phyloP scores from a whole-genome alignment of 2,113 vertebrate genomes.

The Fregata magnificens region DNA sequence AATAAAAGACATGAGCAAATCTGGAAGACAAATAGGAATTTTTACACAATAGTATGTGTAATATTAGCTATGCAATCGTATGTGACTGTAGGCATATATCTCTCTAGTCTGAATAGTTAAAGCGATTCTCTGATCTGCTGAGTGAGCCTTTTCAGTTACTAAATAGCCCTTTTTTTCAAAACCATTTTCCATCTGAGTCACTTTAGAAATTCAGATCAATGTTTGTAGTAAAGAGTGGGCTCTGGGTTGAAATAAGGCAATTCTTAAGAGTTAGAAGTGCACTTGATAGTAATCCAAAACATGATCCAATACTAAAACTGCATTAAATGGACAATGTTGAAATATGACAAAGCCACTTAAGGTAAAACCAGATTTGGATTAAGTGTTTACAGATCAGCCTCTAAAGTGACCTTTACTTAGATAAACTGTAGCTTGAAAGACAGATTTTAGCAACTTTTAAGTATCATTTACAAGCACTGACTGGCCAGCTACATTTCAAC shows the following conservation, averaged over 20 bases:
- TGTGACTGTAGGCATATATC: background rate
- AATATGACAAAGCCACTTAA: background rate
- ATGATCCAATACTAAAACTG: background rate
- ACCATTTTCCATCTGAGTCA: background rate
- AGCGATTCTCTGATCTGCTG: background rate
- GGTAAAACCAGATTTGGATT: background rate
- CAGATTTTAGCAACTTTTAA: background rate
- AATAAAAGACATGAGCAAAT: background rate
- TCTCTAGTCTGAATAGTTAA: background rate
- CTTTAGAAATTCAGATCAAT: conserved; percentile 5
- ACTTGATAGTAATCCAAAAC: background rate
- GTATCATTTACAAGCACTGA: background rate
- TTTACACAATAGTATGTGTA: background rate
- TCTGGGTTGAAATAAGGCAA: background rate
- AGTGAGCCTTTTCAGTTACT: background rate
- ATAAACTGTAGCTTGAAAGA: background rate
- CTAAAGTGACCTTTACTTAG: background rate
- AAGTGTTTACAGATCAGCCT: background rate
- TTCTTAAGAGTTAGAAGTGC: background rate
- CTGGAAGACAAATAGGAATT: background rate
- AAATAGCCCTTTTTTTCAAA: background rate
- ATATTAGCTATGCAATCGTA: background rate
- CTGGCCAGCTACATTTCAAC: background rate
- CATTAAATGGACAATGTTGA: background rate
- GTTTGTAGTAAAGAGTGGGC: background rate